Percentiles rank a stretch among this genome's conserved stretches.
Conservation (phyloP, 2,113 vertebrate species). For the Mugil cephalus region DNA sequence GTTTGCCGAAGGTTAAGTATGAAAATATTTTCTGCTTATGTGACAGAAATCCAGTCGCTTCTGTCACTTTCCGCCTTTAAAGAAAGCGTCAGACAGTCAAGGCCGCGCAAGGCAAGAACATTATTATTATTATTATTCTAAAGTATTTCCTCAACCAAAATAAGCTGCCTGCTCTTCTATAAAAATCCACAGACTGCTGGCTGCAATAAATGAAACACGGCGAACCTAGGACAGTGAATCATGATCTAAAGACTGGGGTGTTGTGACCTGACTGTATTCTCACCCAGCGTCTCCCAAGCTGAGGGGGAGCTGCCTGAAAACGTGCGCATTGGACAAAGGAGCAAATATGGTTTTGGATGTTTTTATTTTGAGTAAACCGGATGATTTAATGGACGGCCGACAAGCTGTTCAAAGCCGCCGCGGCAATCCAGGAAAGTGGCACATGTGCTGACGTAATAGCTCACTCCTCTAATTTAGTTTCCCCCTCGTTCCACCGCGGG, state of each 20-base stretch:
- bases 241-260: not conserved
- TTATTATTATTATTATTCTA: too few relatives aligned
- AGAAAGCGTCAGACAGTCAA: not conserved
- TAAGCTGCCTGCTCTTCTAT: conserved; percentile 9
- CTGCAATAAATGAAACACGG: too few relatives aligned
- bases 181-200: not conserved
- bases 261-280: conserved; percentile 18
- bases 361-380: not conserved
- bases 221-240: too few relatives aligned
- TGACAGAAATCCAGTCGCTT: not conserved
- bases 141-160: too few relatives aligned
- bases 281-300: not conserved
- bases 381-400: conserved; percentile 31
- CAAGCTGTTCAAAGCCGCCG: conserved; percentile 19
- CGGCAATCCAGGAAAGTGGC: conserved; percentile 30
- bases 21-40: not conserved
- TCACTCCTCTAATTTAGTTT: conserved; percentile 25
- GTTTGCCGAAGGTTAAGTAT: too few relatives aligned
- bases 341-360: too few relatives aligned
- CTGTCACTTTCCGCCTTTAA: not conserved
- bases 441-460: conserved; percentile 21
- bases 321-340: too few relatives aligned
- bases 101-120: not conserved
- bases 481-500: conserved; percentile 9
- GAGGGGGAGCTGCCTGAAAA: conserved; percentile 1